Evolutionary conservation across 30 jellyfish, hydroid and myxozoan genomes (phyloP), one percentile per base, ranked within the genome.

Genomic region (Chrysaora quinquecirrha): DNA sequence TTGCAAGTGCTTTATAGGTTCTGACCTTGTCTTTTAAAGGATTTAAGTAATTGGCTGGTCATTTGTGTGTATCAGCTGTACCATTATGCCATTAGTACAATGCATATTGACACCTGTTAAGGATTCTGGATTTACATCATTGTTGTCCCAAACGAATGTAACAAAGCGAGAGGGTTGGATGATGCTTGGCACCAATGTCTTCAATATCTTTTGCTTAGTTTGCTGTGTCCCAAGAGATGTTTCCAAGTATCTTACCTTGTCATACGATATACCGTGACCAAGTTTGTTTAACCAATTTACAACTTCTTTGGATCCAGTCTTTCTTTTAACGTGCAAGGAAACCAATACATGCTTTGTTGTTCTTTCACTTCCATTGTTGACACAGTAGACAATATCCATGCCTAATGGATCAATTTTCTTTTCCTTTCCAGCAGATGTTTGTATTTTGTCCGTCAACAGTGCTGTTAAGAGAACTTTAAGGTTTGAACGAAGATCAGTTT

Each of bases 131-230:
- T 58, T 76, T 67, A 76, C 56, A 67, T 76, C 88, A 35, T 76
- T 76, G 32, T 76, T 76, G 27, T 78, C 90, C 61, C 61, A 78
- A 28, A 78, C 87, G 64, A 61, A 78, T 1, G 90, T 78, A 23
- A 35, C 76, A 48, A 63, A 56, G 16, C 63, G 48, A 2, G 16
- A 16, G 34, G 81, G 81, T 30, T 69, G 81, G 16, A 69, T 22
- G 29, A 16, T 27, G 64, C n/a, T 27, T 35, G 68, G 68, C 19
- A 52, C 68, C 9, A 52, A 52, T 52, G 68, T 52, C 19, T 52
- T 52, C 29, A 52, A 52, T 52, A 25, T 25, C 19, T 52, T 52
- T 4, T 52, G 19, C 19, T 52, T 52, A 2, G 68, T 52, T 52
- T 73, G 56, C 62, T 34, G 77, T 73, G 16, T 25, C 7, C 83